Conservation (phyloP, 2,113 vertebrate species). For the Alligator sinensis region DNA sequence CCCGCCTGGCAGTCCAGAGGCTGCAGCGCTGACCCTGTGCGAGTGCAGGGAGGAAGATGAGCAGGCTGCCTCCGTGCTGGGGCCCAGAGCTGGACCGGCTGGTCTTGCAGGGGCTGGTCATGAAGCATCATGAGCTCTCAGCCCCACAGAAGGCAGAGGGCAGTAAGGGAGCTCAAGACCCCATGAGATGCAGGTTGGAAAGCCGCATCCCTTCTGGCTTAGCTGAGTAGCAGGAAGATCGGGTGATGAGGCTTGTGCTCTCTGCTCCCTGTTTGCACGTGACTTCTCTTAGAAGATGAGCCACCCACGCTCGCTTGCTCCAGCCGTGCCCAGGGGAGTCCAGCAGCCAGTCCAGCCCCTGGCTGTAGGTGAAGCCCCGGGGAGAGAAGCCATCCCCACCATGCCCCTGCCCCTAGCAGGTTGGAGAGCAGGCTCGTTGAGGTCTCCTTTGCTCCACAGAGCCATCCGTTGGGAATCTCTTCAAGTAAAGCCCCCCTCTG, state of each 20-base stretch:
- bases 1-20: background rate
- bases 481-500: slow-evolving; percentile 82
- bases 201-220: background rate
- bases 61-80: background rate
- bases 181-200: background rate
- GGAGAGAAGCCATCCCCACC: background rate
- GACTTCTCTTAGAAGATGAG: background rate
- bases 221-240: background rate
- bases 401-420: background rate
- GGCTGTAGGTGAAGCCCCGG: background rate
- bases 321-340: background rate
- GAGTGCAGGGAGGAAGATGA: background rate
- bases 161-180: background rate
- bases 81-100: background rate
- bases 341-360: no score
- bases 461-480: slow-evolving; percentile 50
- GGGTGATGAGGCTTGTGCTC: background rate
- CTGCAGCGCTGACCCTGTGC: background rate
- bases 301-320: background rate
- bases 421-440: slow-evolving; percentile 39
- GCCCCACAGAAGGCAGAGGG: background rate
- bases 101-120: no score
- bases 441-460: slow-evolving; percentile 41
- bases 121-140: no score
- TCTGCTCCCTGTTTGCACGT: background rate